A percentile compares a stretch with the other conserved stretches of the same genome.
phyloP scores from a whole-genome alignment of 2,113 vertebrate genomes.

The Tetraodon nigroviridis region DNA sequence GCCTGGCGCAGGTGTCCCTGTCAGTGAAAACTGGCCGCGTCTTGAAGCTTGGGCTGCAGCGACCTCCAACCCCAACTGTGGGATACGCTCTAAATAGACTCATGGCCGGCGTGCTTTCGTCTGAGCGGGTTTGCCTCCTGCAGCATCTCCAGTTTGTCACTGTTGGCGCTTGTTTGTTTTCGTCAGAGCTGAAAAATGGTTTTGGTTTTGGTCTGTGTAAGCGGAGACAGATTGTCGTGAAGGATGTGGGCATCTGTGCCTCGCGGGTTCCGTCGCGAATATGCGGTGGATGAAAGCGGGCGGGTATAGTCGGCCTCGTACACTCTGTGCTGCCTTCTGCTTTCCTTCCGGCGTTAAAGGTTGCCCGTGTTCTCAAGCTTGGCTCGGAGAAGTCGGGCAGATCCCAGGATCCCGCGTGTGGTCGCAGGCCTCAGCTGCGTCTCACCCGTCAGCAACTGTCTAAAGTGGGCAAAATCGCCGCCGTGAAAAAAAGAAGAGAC shows the following conservation, averaged over 20 bases:
- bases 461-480: slow-evolving; percentile 30
- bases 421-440: slow-evolving; percentile 38
- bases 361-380: slow-evolving; percentile 12
- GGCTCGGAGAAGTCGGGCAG: slow-evolving; percentile 28
- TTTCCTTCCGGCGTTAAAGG: not conserved
- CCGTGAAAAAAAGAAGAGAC: slow-evolving; percentile 16
- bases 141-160: slow-evolving; percentile 22
- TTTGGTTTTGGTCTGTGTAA: slow-evolving; percentile 5
- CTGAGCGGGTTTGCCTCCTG: slow-evolving; percentile 18
- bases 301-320: not conserved
- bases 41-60: no score
- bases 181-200: slow-evolving; percentile 27
- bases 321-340: slow-evolving; percentile 3
- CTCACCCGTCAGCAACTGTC: slow-evolving; percentile 29
- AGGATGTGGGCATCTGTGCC: slow-evolving; percentile 22
- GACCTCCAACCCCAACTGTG: no score
- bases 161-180: slow-evolving; percentile 22
- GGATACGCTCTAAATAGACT: no score
- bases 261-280: slow-evolving; percentile 48
- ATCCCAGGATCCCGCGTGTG: slow-evolving; percentile 18
- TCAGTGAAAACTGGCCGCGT: no score
- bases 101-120: no score
- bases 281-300: slow-evolving; percentile 18
- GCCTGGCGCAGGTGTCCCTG: no score
- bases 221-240: slow-evolving; percentile 22